Percentiles rank a stretch among this genome's conserved stretches.
Conservation (phyloP, 23 tunicate species). For the Diplosoma virens region DNA sequence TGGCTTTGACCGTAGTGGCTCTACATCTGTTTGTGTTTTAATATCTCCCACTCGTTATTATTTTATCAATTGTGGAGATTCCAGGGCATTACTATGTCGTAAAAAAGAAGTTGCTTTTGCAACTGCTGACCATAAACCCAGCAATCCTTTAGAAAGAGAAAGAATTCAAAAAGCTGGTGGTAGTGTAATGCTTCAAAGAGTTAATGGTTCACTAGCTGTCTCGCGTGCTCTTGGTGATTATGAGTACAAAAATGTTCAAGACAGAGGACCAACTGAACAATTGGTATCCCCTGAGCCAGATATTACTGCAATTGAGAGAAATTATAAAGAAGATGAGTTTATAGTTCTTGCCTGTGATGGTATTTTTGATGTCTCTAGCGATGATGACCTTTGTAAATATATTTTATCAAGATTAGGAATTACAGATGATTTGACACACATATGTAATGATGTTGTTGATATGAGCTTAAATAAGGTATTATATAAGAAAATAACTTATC, state of each 20-base stretch:
- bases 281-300: slow-evolving; percentile 96
- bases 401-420: slow-evolving; percentile 64
- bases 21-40: slow-evolving; percentile 93
- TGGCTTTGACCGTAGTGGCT: slow-evolving; percentile 82
- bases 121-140: slow-evolving; percentile 96
- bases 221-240: slow-evolving; percentile 98
- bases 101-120: slow-evolving; percentile 75
- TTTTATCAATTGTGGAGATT: slow-evolving; percentile 96
- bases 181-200: slow-evolving; percentile 92
- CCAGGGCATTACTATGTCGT: slow-evolving; percentile 76
- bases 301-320: slow-evolving; percentile 61
- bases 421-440: slow-evolving; percentile 48
- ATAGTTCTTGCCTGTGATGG: slow-evolving; percentile 98
- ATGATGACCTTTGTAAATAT: slow-evolving; percentile 72
- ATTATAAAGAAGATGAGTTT: slow-evolving; percentile 67
- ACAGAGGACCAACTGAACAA: slow-evolving; percentile 87
- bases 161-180: slow-evolving; percentile 98
- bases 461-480: slow-evolving; percentile 92
- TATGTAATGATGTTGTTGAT: slow-evolving; percentile 89
- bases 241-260: slow-evolving; percentile 87
- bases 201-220: slow-evolving; percentile 98
- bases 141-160: slow-evolving; percentile 79
- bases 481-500: too few relatives aligned
- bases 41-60: slow-evolving; percentile 84
- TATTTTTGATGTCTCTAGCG: slow-evolving; percentile 88